phyloP scores from a whole-genome alignment of 2,113 vertebrate species.

The Aphyosemion australe region DNA sequence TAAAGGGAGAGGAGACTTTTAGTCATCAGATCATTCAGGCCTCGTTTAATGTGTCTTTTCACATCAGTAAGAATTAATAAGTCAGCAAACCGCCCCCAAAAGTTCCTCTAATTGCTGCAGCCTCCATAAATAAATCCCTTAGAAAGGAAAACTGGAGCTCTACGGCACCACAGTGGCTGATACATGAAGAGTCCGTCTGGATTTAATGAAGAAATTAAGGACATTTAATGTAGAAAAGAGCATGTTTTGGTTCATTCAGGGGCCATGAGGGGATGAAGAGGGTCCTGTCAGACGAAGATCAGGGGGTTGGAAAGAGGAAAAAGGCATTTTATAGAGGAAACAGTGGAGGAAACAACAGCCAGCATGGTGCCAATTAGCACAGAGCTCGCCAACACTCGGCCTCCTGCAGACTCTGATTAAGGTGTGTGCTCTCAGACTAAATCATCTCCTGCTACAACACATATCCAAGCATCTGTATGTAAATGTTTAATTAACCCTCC shows the following conservation, averaged over 20 bases:
- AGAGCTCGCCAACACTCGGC: constrained; percentile 89
- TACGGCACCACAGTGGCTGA: not conserved
- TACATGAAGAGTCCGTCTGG: constrained; percentile 32
- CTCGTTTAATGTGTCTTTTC: constrained; percentile 6
- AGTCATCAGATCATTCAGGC: constrained; percentile 11
- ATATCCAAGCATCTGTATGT: constrained; percentile 94
- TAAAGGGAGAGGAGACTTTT: constrained; percentile 3
- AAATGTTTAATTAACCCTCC: constrained; percentile 99
- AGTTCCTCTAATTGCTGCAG: constrained; percentile 5
- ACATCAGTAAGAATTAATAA: constrained; percentile 25
- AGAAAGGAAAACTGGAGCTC: constrained; percentile 2
- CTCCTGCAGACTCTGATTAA: constrained; percentile 92
- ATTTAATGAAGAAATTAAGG: constrained; percentile 57
- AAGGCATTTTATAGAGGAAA: constrained; percentile 38
- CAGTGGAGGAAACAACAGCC: constrained; percentile 83
- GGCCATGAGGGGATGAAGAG: constrained; percentile 38
- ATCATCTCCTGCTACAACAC: constrained; percentile 85
- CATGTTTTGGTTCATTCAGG: constrained; percentile 51
- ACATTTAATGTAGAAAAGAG: constrained; percentile 43
- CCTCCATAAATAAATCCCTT: constrained; percentile 22
- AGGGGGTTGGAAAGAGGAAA: constrained; percentile 8
- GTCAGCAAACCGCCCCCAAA: constrained; percentile 7
- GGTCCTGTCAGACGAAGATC: constrained; percentile 33
- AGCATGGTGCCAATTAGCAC: constrained; percentile 99
- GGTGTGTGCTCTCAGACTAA: constrained; percentile 84